phyloP scores from a whole-genome alignment of 2,113 vertebrate species.

The Corydoras maculifer region DNA sequence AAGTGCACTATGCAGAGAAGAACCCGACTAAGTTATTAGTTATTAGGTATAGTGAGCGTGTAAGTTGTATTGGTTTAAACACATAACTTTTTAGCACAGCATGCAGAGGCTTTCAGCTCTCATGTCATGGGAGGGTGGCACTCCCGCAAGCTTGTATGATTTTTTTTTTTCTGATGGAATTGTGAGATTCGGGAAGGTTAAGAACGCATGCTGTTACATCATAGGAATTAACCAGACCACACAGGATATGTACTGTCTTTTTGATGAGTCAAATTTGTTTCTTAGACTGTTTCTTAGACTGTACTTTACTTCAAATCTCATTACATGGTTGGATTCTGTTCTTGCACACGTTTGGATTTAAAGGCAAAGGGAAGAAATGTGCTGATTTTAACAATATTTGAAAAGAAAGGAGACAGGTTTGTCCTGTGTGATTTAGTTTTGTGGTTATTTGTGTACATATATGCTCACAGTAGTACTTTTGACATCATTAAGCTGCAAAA shows the following conservation, averaged over 20 bases:
- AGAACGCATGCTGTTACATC: constrained; percentile 16
- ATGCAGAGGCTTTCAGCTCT: constrained; percentile 28
- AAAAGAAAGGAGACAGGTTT: not conserved
- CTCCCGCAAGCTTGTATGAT: constrained; percentile 21
- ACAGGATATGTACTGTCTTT: not conserved
- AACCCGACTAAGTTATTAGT: not conserved
- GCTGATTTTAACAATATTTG: not conserved
- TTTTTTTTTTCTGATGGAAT: constrained; percentile 25
- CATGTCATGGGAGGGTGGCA: constrained; percentile 10
- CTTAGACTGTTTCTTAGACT: too few species aligned
- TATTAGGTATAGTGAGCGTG: not conserved
- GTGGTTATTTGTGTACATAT: constrained; percentile 1
- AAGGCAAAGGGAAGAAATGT: too few species aligned
- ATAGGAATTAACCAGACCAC: constrained; percentile 17
- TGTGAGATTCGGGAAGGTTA: constrained; percentile 7
- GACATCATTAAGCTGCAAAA: constrained; percentile 31
- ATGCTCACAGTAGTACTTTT: constrained; percentile 1
- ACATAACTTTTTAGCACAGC: constrained; percentile 23
- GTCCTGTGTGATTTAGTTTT: constrained; percentile 28
- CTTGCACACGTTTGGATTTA: too few species aligned
- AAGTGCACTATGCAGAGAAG: constrained; percentile 11
- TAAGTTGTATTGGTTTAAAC: constrained; percentile 17
- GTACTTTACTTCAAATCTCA: too few species aligned
- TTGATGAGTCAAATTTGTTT: too few species aligned
- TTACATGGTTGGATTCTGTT: too few species aligned